Evolutionary conservation across 2,888 invertebrate genomes (phyloP).

Genomic region (Candidula unifasciata): DNA sequence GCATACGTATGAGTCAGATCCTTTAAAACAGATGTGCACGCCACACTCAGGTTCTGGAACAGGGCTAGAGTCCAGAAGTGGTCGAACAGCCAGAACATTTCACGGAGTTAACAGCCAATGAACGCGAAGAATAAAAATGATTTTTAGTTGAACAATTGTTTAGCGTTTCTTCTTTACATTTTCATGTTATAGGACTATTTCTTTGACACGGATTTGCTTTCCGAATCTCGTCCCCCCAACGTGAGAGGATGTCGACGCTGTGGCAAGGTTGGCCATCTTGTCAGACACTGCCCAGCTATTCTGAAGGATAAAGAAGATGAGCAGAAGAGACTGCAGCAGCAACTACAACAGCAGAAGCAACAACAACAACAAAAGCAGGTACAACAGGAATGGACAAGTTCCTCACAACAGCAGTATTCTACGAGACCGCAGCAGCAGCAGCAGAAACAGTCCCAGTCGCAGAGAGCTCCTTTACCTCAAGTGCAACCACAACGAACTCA

Average conservation of each 20-base stretch:
- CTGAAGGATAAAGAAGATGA: slow-evolving; percentile 51
- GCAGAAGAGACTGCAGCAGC: slow-evolving; percentile 19
- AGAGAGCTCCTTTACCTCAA: background rate
- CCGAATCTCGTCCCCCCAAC: slow-evolving; percentile 79
- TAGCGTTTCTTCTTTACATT: slow-evolving; percentile 22
- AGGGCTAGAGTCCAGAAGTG: too few species aligned
- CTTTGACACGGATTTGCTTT: slow-evolving; percentile 76
- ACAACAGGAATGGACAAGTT: background rate
- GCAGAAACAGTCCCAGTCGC: background rate
- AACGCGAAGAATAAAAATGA: too few species aligned
- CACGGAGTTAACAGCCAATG: too few species aligned
- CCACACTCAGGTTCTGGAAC: too few species aligned
- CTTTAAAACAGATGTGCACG: too few species aligned
- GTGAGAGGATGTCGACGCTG: slow-evolving; percentile 81
- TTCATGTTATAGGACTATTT: slow-evolving; percentile 74
- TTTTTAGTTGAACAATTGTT: too few species aligned
- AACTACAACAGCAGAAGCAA: background rate
- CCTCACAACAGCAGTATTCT: background rate
- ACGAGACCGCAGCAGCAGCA: background rate
- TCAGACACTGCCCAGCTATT: slow-evolving; percentile 78
- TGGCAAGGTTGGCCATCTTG: slow-evolving; percentile 81
- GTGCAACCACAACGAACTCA: background rate
- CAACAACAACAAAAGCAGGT: background rate
- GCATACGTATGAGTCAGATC: too few species aligned
- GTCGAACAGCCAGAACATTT: too few species aligned